Conservation (phyloP, 2,888 invertebrate species). For the Drosophila atroscutellata region DNA sequence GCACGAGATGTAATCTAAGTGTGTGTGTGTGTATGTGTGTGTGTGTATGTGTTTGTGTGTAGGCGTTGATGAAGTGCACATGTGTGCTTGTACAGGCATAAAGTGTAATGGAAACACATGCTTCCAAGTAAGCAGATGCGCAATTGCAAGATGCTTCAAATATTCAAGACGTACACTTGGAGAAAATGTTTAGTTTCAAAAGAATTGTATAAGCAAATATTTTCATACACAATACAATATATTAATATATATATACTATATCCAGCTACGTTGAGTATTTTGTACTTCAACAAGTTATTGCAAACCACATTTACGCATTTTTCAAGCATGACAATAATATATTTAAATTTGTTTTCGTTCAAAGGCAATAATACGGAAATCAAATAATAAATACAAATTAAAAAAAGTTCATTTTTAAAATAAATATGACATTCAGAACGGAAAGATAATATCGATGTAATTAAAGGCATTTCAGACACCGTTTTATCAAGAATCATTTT, state of each 20-base stretch:
- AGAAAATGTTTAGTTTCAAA: not conserved
- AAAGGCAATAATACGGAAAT: not conserved
- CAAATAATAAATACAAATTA: constrained; percentile 2
- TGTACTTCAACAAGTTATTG: not conserved
- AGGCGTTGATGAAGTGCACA: constrained; percentile 68
- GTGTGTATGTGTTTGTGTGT: constrained; percentile 16
- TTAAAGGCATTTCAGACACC: constrained; percentile 4
- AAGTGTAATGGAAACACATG: constrained; percentile 61
- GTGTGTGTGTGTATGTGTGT: constrained; percentile 2
- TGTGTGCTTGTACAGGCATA: constrained; percentile 31
- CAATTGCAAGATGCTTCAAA: constrained; percentile 37
- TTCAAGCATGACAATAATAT: constrained; percentile 2
- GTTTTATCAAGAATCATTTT: constrained; percentile 15
- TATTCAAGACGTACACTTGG: constrained; percentile 3
- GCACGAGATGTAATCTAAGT: constrained; percentile 26
- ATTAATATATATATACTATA: not conserved
- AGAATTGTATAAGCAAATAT: not conserved
- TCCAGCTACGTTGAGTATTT: not conserved
- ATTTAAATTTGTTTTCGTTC: not conserved
- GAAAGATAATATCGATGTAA: constrained; percentile 7
- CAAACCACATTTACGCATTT: not conserved
- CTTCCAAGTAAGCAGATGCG: constrained; percentile 40
- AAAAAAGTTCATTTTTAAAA: constrained; percentile 5
- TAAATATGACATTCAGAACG: constrained; percentile 1
- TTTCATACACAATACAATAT: not conserved